Evolutionary conservation across 2,888 invertebrate species (phyloP).

Genomic region (Apodemia mormo): DNA sequence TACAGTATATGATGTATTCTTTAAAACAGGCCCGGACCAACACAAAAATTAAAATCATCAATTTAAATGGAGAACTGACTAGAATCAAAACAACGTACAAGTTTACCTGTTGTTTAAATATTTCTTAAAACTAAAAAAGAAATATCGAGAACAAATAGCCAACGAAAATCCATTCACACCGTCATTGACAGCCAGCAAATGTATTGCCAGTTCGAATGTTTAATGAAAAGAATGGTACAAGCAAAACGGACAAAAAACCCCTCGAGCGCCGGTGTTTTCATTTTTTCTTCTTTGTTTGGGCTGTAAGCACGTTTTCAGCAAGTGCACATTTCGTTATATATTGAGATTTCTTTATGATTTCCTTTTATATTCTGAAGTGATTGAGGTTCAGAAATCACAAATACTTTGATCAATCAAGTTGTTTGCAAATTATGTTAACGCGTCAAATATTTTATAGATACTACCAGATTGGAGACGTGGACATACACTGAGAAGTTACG

Average conservation of each 20-base stretch:
- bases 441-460: no score
- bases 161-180: neutral
- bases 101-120: no score
- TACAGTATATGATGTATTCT: no score
- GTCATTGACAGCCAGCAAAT: conserved; percentile 9
- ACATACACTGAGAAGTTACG: no score
- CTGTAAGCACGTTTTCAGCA: conserved; percentile 33
- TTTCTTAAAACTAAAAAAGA: no score
- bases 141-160: neutral
- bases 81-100: no score
- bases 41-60: no score
- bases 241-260: conserved; percentile 39
- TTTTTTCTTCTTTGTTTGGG: conserved; percentile 36
- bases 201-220: conserved; percentile 27
- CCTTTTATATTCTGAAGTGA: neutral
- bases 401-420: no score
- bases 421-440: no score
- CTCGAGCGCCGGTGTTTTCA: conserved; percentile 30
- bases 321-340: conserved; percentile 24
- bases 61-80: no score
- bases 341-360: conserved; percentile 23
- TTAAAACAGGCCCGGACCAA: no score
- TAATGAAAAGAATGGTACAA: conserved; percentile 34
- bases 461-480: no score
- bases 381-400: conserved; percentile 19